Percentiles rank a stretch among this genome's conserved stretches.
phyloP scores from a whole-genome alignment of 2,888 invertebrate species.

The Nematopogon swammerdamellus region DNA sequence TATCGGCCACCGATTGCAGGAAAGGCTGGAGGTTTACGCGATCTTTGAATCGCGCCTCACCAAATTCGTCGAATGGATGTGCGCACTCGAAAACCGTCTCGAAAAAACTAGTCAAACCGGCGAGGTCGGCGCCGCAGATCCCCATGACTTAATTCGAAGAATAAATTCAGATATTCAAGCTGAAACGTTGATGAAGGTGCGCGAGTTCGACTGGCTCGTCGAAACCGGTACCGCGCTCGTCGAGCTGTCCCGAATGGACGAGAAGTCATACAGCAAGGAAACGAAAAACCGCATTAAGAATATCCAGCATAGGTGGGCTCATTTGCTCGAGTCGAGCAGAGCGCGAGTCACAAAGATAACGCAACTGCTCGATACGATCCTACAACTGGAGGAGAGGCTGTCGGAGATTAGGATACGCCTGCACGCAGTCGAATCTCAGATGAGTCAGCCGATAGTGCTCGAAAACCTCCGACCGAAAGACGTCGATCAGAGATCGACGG shows the following conservation, averaged over 20 bases:
- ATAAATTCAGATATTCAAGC: slow-evolving; percentile 72
- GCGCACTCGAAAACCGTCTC: slow-evolving; percentile 63
- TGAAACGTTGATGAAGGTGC: slow-evolving; percentile 71
- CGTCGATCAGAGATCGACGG: slow-evolving; percentile 65
- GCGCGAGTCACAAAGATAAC: slow-evolving; percentile 68
- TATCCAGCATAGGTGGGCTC: slow-evolving; percentile 66
- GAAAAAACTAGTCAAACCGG: slow-evolving; percentile 54
- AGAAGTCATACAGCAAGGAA: slow-evolving; percentile 43
- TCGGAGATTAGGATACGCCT: slow-evolving; percentile 70
- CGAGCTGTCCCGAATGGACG: slow-evolving; percentile 61
- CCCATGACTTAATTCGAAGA: slow-evolving; percentile 68
- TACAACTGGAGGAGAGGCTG: slow-evolving; percentile 67
- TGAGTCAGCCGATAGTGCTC: slow-evolving; percentile 65
- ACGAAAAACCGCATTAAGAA: slow-evolving; percentile 59
- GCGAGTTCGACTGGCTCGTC: slow-evolving; percentile 75
- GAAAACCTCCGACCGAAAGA: slow-evolving; percentile 62
- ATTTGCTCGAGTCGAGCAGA: slow-evolving; percentile 62
- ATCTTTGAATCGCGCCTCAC: slow-evolving; percentile 67
- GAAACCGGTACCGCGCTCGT: slow-evolving; percentile 65
- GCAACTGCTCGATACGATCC: slow-evolving; percentile 68
- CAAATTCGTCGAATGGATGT: slow-evolving; percentile 68
- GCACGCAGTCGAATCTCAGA: slow-evolving; percentile 66
- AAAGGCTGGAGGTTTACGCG: slow-evolving; percentile 66
- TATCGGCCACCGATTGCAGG: slow-evolving; percentile 69
- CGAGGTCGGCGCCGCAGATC: slow-evolving; percentile 56